These are phyloP conservation scores for Drosophila austrosaltans DNA, from an alignment of 2,888 invertebrate genomes.

Conservation along the genomic window DNA sequence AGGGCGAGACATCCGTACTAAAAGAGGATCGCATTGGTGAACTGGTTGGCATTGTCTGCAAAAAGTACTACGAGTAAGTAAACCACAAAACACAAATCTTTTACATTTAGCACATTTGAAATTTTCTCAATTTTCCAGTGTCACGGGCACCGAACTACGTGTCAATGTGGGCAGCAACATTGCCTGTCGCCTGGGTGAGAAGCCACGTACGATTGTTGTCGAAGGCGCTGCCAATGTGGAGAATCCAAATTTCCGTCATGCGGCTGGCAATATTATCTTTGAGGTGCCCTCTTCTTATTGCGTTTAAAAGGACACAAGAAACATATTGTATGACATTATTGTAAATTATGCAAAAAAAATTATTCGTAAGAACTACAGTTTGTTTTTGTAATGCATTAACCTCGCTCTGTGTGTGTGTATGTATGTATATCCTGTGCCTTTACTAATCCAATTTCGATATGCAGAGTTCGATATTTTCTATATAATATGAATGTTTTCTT, in stretches of 20 bases:
- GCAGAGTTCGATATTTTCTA: background rate
- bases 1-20: slow-evolving; percentile 80
- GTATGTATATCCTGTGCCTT: slow-evolving; percentile 10
- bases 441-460: slow-evolving; percentile 4
- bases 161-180: slow-evolving; percentile 90
- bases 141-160: slow-evolving; percentile 88
- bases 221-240: slow-evolving; percentile 82
- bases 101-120: background rate
- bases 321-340: slow-evolving; percentile 29
- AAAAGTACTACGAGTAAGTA: slow-evolving; percentile 90
- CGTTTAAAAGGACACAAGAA: slow-evolving; percentile 56
- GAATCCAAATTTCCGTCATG: slow-evolving; percentile 81
- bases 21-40: slow-evolving; percentile 93
- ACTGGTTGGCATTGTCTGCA: slow-evolving; percentile 91
- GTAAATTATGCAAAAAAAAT: slow-evolving; percentile 54
- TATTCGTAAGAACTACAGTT: slow-evolving; percentile 6
- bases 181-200: slow-evolving; percentile 93
- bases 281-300: slow-evolving; percentile 83
- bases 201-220: slow-evolving; percentile 84
- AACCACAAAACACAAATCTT: background rate
- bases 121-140: slow-evolving; percentile 83
- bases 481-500: background rate
- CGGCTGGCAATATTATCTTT: slow-evolving; percentile 81
- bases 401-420: slow-evolving; percentile 4
- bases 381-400: slow-evolving; percentile 6